Evolutionary conservation across 92 coral and sea anemone species (phyloP).

Genomic region (Metridium senile): DNA sequence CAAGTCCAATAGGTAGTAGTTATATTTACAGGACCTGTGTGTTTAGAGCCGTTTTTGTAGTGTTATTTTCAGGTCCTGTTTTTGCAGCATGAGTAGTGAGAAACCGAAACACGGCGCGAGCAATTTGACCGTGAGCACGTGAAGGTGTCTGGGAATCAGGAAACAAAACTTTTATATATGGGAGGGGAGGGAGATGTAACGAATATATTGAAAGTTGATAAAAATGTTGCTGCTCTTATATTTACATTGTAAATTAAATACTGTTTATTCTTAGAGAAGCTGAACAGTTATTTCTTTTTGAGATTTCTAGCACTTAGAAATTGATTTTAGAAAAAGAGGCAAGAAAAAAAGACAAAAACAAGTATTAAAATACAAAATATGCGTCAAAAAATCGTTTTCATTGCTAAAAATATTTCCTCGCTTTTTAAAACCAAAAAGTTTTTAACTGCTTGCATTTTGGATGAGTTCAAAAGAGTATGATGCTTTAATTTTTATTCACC

Average conservation of each 20-base stretch:
- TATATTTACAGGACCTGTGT: not conserved
- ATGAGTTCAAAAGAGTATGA: no score
- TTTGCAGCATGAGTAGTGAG: not conserved
- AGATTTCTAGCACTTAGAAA: no score
- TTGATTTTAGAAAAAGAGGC: no score
- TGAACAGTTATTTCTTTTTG: no score
- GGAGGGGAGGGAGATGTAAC: conserved; percentile 13
- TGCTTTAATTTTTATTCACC: not conserved
- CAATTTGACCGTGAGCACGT: conserved; percentile 35
- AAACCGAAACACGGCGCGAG: conserved; percentile 23
- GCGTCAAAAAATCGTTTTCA: no score
- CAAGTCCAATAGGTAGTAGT: not conserved
- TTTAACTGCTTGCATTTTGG: no score
- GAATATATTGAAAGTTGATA: not conserved
- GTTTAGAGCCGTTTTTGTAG: not conserved
- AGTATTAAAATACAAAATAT: no score
- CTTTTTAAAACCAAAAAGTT: no score
- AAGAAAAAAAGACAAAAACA: no score
- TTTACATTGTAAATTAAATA: not conserved
- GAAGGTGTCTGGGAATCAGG: conserved; percentile 14
- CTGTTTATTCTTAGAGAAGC: no score
- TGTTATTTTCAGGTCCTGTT: conserved; percentile 5
- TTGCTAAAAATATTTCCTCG: no score
- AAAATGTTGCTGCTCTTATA: not conserved
- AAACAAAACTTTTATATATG: not conserved